Percentiles rank a stretch among this genome's conserved stretches.
phyloP scores from a whole-genome alignment of 2,888 invertebrate species.

The Chesias legatella region DNA sequence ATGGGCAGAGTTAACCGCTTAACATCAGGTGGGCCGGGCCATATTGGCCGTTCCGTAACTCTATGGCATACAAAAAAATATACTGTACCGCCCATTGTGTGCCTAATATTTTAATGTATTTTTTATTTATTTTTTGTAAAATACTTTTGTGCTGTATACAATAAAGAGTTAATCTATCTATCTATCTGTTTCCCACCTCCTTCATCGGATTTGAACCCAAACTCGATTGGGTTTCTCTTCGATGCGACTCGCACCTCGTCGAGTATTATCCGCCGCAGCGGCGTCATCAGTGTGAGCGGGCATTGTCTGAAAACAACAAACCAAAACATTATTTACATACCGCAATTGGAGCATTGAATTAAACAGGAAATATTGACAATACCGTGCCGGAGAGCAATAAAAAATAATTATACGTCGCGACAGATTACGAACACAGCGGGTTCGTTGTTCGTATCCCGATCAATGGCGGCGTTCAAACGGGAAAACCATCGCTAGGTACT shows the following conservation, averaged over 20 bases:
- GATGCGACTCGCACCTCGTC: slow-evolving; percentile 83
- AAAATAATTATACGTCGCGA: slow-evolving; percentile 25
- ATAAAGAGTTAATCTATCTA: too few relatives aligned
- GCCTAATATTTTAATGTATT: too few relatives aligned
- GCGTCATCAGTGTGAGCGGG: slow-evolving; percentile 83
- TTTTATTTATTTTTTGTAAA: too few relatives aligned
- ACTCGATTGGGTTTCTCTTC: slow-evolving; percentile 82
- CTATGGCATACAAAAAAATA: too few relatives aligned
- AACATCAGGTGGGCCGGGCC: too few relatives aligned
- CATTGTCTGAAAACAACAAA: slow-evolving; percentile 81
- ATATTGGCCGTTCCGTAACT: too few relatives aligned
- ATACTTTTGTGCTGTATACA: too few relatives aligned
- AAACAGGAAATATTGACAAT: slow-evolving; percentile 22
- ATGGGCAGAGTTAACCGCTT: too few relatives aligned
- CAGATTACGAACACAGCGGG: slow-evolving; percentile 21
- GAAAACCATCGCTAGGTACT: slow-evolving; percentile 8
- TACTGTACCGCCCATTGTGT: too few relatives aligned
- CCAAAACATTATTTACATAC: slow-evolving; percentile 12
- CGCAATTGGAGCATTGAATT: slow-evolving; percentile 1
- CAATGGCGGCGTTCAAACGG: slow-evolving; percentile 17
- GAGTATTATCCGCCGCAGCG: slow-evolving; percentile 83
- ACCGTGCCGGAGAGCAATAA: slow-evolving; percentile 24
- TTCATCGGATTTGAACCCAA: slow-evolving; percentile 82
- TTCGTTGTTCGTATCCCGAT: slow-evolving; percentile 21
- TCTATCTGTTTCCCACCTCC: too few relatives aligned